Conservation (phyloP, 2,797 vertebrate species). For the Brotula barbata region DNA sequence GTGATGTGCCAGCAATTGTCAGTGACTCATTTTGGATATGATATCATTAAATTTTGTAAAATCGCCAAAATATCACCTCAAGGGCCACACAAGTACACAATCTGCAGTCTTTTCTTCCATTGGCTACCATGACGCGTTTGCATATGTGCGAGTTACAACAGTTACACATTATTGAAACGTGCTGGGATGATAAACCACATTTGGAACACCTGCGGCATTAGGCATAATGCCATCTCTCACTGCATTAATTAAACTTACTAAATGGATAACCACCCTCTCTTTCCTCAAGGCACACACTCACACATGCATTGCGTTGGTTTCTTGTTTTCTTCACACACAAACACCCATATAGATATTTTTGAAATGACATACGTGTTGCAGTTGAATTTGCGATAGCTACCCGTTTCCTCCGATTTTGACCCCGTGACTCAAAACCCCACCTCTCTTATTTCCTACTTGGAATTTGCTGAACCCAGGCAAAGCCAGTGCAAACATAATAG, state of each 20-base stretch:
- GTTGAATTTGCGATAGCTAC: conserved; percentile 32
- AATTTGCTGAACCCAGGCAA: conserved; percentile 34
- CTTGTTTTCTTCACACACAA: conserved; percentile 6
- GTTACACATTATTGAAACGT: conserved; percentile 54
- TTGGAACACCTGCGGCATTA: conserved; percentile 51
- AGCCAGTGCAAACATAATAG: conserved; percentile 35
- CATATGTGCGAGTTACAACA: conserved; percentile 24
- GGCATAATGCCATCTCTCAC: conserved; percentile 31
- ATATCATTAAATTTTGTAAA: no score
- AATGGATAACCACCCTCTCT: conserved; percentile 44
- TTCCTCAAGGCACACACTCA: conserved; percentile 36
- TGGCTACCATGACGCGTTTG: conserved; percentile 14
- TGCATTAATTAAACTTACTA: conserved; percentile 64
- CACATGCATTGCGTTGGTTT: conserved; percentile 17
- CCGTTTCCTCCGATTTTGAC: conserved; percentile 35
- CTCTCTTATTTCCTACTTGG: conserved; percentile 43
- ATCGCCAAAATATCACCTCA: conserved; percentile 8
- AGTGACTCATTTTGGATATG: no score
- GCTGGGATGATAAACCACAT: conserved; percentile 53
- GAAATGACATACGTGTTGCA: conserved; percentile 22
- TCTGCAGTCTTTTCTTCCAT: conserved; percentile 12
- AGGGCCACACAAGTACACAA: conserved; percentile 1
- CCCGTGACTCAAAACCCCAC: conserved; percentile 28
- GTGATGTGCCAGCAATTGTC: no score
- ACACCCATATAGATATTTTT: conserved; percentile 1